phyloP scores from a whole-genome alignment of 2,113 vertebrate genomes.

The Cynopterus brachyotis region DNA sequence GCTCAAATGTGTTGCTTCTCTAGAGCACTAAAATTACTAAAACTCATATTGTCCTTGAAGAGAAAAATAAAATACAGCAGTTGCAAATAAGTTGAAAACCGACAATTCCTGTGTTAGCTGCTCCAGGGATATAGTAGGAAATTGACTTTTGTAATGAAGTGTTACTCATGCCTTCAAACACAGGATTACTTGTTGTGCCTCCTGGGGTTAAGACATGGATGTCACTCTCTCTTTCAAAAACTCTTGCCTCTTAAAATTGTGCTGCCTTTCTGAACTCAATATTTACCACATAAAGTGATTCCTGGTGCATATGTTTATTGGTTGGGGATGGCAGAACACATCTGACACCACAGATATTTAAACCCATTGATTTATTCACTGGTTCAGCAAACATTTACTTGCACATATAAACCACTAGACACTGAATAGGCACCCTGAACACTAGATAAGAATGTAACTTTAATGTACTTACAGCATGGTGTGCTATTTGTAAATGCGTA shows the following conservation, averaged over 20 bases:
- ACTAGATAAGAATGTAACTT: neutral
- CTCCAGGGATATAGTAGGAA: slow-evolving; percentile 69
- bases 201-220: slow-evolving; percentile 59
- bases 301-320: neutral
- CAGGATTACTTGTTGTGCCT: slow-evolving; percentile 71
- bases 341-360: neutral
- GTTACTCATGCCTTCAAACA: slow-evolving; percentile 72
- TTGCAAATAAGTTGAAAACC: slow-evolving; percentile 68
- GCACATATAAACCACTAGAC: neutral
- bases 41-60: slow-evolving; percentile 1
- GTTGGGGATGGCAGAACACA: neutral
- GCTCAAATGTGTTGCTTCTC: slow-evolving; percentile 17
- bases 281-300: neutral
- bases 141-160: slow-evolving; percentile 75
- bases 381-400: neutral
- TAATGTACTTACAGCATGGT: neutral
- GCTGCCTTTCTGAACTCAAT: neutral
- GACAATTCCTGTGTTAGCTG: slow-evolving; percentile 69
- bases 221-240: slow-evolving; percentile 21
- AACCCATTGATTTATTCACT: neutral
- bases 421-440: neutral
- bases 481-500: neutral
- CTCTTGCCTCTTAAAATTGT: neutral
- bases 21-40: neutral
- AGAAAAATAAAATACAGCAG: slow-evolving; percentile 51